phyloP scores from a whole-genome alignment of 1,140 invertebrate species.

The Scaptomyza graminum region DNA sequence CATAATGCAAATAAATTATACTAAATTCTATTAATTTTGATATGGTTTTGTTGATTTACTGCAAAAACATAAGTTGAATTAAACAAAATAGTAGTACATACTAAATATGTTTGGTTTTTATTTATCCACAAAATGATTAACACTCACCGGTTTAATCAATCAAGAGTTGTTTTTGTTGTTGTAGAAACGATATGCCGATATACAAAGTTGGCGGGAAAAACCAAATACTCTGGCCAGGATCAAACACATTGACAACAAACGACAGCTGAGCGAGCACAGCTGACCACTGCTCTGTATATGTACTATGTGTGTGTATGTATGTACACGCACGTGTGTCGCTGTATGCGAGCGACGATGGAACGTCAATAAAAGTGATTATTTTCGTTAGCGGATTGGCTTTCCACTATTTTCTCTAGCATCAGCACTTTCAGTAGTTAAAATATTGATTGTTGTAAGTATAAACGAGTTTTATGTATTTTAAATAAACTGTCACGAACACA shows the following conservation, averaged over 20 bases:
- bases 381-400: conserved; percentile 7
- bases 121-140: neutral
- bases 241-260: conserved; percentile 69
- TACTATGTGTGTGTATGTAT: conserved; percentile 29
- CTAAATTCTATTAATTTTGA: conserved; percentile 13
- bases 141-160: conserved; percentile 42
- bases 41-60: conserved; percentile 33
- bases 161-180: conserved; percentile 22
- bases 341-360: conserved; percentile 45
- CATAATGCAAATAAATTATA: conserved; percentile 11
- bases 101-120: neutral
- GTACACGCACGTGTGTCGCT: conserved; percentile 39
- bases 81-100: conserved; percentile 12
- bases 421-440: conserved; percentile 41
- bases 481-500: conserved; percentile 53
- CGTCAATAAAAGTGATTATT: conserved; percentile 49
- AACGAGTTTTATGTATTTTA: conserved; percentile 35
- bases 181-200: conserved; percentile 20
- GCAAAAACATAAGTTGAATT: conserved; percentile 35
- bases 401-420: conserved; percentile 2
- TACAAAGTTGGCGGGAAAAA: conserved; percentile 37
- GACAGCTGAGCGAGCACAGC: conserved; percentile 63
- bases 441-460: conserved; percentile 31
- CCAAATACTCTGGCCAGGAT: conserved; percentile 51
- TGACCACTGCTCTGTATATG: conserved; percentile 57